Base-by-base conservation (phyloP, 1,140 invertebrate species). In the Drosophila hydei region DNA sequence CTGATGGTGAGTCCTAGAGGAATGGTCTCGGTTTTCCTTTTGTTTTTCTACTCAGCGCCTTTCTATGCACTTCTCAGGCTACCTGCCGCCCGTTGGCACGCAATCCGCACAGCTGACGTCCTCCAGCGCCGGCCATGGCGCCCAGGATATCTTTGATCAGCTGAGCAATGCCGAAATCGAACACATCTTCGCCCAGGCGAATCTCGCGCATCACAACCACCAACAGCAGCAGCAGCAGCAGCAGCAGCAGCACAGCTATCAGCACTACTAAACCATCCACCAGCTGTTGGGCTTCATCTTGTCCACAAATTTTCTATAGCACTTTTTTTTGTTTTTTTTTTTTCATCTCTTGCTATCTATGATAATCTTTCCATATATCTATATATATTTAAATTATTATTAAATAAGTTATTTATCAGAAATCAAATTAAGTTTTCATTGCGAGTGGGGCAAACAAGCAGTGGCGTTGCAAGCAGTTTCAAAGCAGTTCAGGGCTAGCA, bases 121-220 rank as follows among this genome's bases (percentile, higher is more conserved):
- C 5, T 42, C 33, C 19, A 64, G 70, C 16, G 51, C 45, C 1
- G 70, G 62, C 3, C 23, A 62, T 9, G 62, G 65, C 30, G 60
- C 72, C 23, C 72, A 77, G 19, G 77, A 72, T 38, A 84, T 91
- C 48, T 89, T 91, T 3, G 89, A 90, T 51, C 81, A 90, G 38
- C 71, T 91, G 0, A 90, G 64, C 47, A 85, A 89, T 40, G 74
- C 85, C 14, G 89, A 91, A 27, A 83, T 91, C 48, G 89, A 90
- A 38, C 76, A 91, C 52, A 89, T 91, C 51, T 91, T 91, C 12
- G 79, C 85, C 42, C 89, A 91, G 71, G 89, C 89, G 19, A 83
- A 76, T 36, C 43, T 83, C 19, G 77, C 79, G 4, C 80, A 85
- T 11, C 75, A 89, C 30, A 77, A 89, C 6, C 77, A 85, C 2